Base-by-base conservation (phyloP, 2,888 invertebrate genomes). In the Apamea monoglypha region DNA sequence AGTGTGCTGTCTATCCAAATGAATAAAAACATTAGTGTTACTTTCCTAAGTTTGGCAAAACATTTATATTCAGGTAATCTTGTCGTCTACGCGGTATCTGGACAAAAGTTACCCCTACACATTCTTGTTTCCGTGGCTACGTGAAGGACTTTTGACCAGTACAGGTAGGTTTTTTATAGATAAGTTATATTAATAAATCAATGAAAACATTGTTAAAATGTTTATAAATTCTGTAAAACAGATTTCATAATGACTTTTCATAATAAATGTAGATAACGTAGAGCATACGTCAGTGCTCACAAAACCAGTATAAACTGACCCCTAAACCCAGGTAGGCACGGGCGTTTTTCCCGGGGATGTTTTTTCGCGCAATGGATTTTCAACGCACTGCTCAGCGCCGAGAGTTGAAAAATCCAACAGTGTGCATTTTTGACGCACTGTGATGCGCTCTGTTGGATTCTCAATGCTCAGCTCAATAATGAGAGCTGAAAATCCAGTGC, bases 121-220 rank as follows among this genome's bases (percentile, higher is more conserved):
- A 5, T 92, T 95, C 63, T 82, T 97, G 1, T 82, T 88, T n/a
- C 94, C 95, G 1, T 97, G 97, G 97, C 92, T 97, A 1, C 85
- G 91, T 5, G 92, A 94, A 50, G 97, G 97, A 40, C 85, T 92
- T 6, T 78, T 91, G 88, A 76, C 89, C 0, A 91, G 91, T 69
- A 74, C 86, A 63, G 95, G 93, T 88, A 88, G 82, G 67, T n/a
- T 29, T 25, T 36, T 44, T 29, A 29, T 7, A 29, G 0, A 61
- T 16, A 16, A 29, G 61, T 29, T 61, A 7, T 61, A 29, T 29
- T 29, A 8, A 29, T 16, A 7, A 14, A 5, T 59, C 5, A 59
- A 59, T n/a, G 7, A 4, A 56, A 56, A 25, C 12, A 56, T 56
- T 56, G 44, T 10, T 68, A 29, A 44, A 29, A 21, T 6, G 18